phyloP scores from a whole-genome alignment of 1,140 invertebrate species.

The Cydia amplana region DNA sequence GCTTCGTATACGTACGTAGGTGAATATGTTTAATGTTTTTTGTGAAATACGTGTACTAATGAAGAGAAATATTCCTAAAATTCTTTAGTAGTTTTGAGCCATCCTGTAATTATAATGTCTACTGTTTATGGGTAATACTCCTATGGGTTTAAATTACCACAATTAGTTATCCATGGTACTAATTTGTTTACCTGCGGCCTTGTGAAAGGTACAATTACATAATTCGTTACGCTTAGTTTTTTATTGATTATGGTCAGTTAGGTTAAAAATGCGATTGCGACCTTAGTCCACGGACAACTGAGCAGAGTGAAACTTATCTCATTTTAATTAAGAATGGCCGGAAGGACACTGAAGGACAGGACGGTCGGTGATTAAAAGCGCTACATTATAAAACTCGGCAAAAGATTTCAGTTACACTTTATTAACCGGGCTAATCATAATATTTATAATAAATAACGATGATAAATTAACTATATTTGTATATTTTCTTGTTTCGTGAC shows the following conservation, averaged over 20 bases:
- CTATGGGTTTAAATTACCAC: neutral
- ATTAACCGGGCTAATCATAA: too few species aligned
- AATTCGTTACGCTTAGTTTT: conserved; percentile 18
- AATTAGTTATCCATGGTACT: neutral
- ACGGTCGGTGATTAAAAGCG: neutral
- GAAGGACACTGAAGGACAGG: neutral
- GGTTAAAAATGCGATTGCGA: neutral
- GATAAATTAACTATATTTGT: too few species aligned
- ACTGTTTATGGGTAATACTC: too few species aligned
- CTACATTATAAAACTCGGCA: neutral
- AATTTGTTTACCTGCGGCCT: neutral
- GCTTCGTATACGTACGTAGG: too few species aligned
- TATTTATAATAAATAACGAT: too few species aligned
- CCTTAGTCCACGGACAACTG: conserved; percentile 3
- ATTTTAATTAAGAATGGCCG: conserved; percentile 7
- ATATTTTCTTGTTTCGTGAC: too few species aligned
- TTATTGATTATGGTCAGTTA: conserved; percentile 22
- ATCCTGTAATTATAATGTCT: neutral
- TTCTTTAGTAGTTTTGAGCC: too few species aligned
- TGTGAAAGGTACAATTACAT: conserved; percentile 10
- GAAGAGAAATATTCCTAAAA: too few species aligned
- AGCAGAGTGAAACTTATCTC: neutral
- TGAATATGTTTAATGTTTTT: too few species aligned
- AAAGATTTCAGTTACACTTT: too few species aligned
- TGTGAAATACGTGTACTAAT: too few species aligned